Percentiles rank a stretch among this genome's conserved stretches.
Evolutionary conservation across 2,113 vertebrate genomes (phyloP).

Genomic region (Hystrix cristata): DNA sequence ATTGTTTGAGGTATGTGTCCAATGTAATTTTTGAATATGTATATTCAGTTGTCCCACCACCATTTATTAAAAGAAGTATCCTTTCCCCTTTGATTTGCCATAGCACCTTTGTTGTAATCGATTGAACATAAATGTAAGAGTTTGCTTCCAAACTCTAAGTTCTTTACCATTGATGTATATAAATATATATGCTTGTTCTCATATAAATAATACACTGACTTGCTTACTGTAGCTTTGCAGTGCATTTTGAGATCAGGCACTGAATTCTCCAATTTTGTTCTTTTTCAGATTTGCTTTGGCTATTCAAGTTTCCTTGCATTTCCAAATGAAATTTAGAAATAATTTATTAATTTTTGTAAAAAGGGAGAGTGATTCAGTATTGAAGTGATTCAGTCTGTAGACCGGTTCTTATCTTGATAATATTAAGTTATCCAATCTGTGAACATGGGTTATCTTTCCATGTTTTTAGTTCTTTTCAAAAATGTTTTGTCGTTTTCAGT

Average conservation of each 20-base stretch:
- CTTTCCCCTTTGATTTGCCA: slow-evolving; percentile 16
- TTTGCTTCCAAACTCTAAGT: neutral
- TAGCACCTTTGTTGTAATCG: neutral
- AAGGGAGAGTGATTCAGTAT: neutral
- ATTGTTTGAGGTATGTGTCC: neutral
- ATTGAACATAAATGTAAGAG: neutral
- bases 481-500: slow-evolving; percentile 38
- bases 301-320: neutral
- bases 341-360: neutral
- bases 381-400: neutral
- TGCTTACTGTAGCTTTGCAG: neutral
- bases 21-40: neutral
- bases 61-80: neutral
- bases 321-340: slow-evolving; percentile 23
- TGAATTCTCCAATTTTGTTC: neutral
- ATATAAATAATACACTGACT: neutral
- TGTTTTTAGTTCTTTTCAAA: slow-evolving; percentile 40
- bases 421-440: neutral
- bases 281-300: slow-evolving; percentile 19
- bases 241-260: neutral
- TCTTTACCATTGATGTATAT: neutral
- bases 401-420: slow-evolving; percentile 34
- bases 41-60: neutral
- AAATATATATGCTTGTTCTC: neutral
- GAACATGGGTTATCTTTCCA: neutral